Evolutionary conservation across 2,113 vertebrate genomes (phyloP), one percentile per base, ranked within the genome.

Genomic region (Vireo altiloquus): DNA sequence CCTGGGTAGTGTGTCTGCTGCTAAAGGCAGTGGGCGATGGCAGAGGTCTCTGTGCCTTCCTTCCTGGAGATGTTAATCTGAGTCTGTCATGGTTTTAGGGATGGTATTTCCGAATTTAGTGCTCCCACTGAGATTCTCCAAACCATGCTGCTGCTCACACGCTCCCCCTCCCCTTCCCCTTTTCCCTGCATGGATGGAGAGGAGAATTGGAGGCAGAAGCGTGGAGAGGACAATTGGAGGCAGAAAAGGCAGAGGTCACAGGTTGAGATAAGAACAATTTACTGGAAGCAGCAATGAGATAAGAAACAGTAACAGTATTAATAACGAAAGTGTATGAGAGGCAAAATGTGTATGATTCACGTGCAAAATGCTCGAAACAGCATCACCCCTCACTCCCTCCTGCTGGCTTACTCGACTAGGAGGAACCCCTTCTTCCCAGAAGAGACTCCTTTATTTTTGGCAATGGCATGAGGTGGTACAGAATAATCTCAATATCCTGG

Each of bases 61-160:
- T 66, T 70, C 2, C 0, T 9, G 52, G 25, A 27, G 39, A n/a
- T 77, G 63, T 60, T 84, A 57, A 10, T 88, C 71, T 23, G 24
- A 42, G 30, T 40, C 63, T 76, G 39, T n/a, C 4, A 0, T 40
- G 63, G 25, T 54, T n/a, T 61, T 42, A 49, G 65, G 65, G 44
- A 7, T 35, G 57, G 9, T 27, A 20, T 69, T 61, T 54, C 79
- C 1, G 0, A 54, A 31, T 69, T 60, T 9, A 54, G 30, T 47
- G 77, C 28, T 87, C 37, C 33, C 22, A 10, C 27, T 37, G n/a
- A 78, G 47, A 20, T 16, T 46, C 28, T 39, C 28, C 47, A 78
- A 46, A 28, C 33, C 3, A 1, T 0, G 0, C 19, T 53, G 47
- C 47, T 5, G 2, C 28, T 53, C 22, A 5, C 15, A 39, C 3